Evolutionary conservation across 2,797 vertebrate species (phyloP), one percentile per base, ranked within the genome.

Genomic region (Paguma larvata): DNA sequence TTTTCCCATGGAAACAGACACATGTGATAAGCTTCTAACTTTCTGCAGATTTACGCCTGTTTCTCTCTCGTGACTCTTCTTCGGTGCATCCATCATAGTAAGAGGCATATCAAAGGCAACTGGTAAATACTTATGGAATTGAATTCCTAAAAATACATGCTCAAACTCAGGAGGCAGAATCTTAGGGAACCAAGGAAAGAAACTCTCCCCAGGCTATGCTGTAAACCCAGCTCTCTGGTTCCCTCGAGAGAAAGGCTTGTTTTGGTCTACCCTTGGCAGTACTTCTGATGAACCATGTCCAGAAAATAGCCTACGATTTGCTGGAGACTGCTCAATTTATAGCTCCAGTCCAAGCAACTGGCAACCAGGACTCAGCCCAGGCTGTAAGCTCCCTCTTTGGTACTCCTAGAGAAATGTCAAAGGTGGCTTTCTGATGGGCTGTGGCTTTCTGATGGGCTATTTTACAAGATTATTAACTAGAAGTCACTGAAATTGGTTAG

Each of bases 1-100:
- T 89, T 93, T 62, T 70, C 70, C 73, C 92, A 89, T 56, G 63
- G 79, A 94, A 96, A 83, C 62, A 79, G 19, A 75, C 10, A 41
- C n/a, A 53, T 1, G 30, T 23, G 30, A n/a, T 18, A 67, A 62
- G 56, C 53, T 44, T 89, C 94, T 51, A 46, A 21, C 30, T 6
- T n/a, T 78, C 89, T 65, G 0, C 51, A 93, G 78, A 85, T 38
- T 8, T 62, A 23, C 4, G 1, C 48, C 59, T 87, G 68, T 53
- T 63, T 93, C 70, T 63, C 4, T 83, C 90, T 79, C 41, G 12
- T 53, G 77, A 56, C 21, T 23, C 56, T 34, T 70, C 91, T 88
- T 51, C 34, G 8, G 4, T 5, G 10, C 46, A 68, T 32, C 51
- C 85, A 21, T 14, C 77, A 41, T 12, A 82, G 27, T 75, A 65